A percentile compares a stretch with the other conserved stretches of the same genome.
phyloP scores from a whole-genome alignment of 53 echinoderm and acorn worm genomes.

The Echinometra lucunter region DNA sequence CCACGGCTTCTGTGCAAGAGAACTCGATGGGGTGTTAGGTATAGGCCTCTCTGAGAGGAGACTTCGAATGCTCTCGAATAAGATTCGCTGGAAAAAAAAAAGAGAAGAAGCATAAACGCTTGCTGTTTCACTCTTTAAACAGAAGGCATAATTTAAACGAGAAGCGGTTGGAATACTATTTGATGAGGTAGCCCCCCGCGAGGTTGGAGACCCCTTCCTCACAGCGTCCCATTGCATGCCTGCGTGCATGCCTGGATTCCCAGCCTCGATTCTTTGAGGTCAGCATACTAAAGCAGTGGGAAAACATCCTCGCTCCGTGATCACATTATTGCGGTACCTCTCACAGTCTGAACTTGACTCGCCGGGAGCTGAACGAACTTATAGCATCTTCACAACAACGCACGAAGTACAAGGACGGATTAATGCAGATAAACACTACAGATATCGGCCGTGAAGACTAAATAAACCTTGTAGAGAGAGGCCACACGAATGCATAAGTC shows the following conservation, averaged over 20 bases:
- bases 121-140: neutral
- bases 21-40: neutral
- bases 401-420: neutral
- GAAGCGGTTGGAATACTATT: slow-evolving; percentile 16
- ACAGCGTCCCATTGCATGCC: neutral
- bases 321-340: neutral
- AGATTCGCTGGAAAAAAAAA: neutral
- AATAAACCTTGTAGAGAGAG: neutral
- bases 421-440: neutral
- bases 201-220: neutral
- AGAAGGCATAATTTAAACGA: slow-evolving; percentile 10
- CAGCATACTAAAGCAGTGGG: neutral
- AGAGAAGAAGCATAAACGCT: neutral
- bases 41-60: neutral
- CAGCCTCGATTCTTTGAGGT: neutral
- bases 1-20: neutral
- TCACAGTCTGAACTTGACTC: neutral
- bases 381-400: neutral
- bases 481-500: neutral
- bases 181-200: neutral
- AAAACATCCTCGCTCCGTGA: neutral
- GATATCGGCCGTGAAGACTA: neutral
- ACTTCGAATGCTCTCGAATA: neutral
- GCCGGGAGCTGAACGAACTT: neutral
- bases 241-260: neutral